Conservation (phyloP, 2,113 vertebrate species). For the rat (Rattus norvegicus) region GRCr8 NC_086032.1:11089501-11090000, state of each 20-base stretch:
- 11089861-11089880: background rate
- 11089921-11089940: background rate
- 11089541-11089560: background rate
- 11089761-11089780: background rate
- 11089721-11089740: background rate
- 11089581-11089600: background rate
- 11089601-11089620: background rate
- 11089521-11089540: background rate
- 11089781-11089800: background rate
- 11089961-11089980: background rate
- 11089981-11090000: background rate
- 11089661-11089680: background rate
- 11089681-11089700: background rate
- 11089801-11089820: background rate
- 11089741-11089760: background rate
- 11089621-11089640: background rate
- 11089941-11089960: background rate
- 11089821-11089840: background rate
- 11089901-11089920: background rate
- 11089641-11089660: background rate
- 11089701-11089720: background rate
- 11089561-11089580: background rate
- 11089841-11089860: background rate
- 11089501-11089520: constrained; percentile 31
- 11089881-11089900: background rate